Evolutionary conservation across 2,797 vertebrate genomes (phyloP), one percentile per base, ranked within the genome.

Genomic region (Scomberomorus guttatus): DNA sequence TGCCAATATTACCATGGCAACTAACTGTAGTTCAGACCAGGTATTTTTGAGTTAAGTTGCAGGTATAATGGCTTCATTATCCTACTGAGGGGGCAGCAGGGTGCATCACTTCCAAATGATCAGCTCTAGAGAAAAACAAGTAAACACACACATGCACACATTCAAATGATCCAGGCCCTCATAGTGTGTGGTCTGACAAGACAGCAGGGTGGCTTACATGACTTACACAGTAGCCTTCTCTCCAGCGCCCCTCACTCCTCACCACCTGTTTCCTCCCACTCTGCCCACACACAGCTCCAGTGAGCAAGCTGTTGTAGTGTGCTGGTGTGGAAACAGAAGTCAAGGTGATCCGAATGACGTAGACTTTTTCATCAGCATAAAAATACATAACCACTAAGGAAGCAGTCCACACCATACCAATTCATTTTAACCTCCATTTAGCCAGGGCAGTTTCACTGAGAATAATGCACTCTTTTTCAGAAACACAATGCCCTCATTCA

Each of bases 231-330:
- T 52, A 77, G 72, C 70, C 44, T 34, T 29, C 51, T 65, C 27
- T 82, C 59, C 61, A 29, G 42, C 51, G 44, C 44, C 39, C 69
- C 72, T 64, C 79, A 25, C 77, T 82, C 44, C 1, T 75, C 72
- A 27, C 77, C 83, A 80, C 75, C 81, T 46, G 74, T 81, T 82
- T 70, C 70, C 62, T 84, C 72, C 64, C n/a, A 52, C 56, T 69
- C 74, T 69, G 65, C 80, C 70, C 54, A 39, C 64, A 66, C 6
- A 57, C 70, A 27, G 46, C 42, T 70, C 64, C 78, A 58, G 24
- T 48, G 60, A 22, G 48, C 1, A 18, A 63, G 66, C 44, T 39
- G 61, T 22, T 51, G 46, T 5, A 39, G 25, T 7, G 42, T 39
- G 64, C 25, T 29, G 39, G 25, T 57, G 25, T 44, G 56, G 62